Base-by-base conservation (phyloP, 2,888 invertebrate species). In the Sipha maydis region DNA sequence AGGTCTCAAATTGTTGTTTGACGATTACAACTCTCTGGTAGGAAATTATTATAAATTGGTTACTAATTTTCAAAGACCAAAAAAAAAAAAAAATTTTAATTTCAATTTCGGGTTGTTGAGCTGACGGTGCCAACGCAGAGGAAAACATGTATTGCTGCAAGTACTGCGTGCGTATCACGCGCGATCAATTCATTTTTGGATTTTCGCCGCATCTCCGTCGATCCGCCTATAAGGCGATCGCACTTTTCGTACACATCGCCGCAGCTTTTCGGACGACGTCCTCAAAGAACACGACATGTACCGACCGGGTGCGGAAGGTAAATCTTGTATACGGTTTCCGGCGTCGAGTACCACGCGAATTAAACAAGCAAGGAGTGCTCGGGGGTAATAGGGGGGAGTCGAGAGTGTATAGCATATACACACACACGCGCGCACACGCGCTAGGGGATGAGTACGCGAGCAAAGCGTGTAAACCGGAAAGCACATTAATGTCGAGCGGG, bases 401-500 rank as follows among this genome's bases (percentile, higher is more conserved):
- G 28, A 28, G 71, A 9, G 11, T 61, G 25, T 61, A 67, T 28
- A 67, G n/a, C 11, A 28, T 61, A 5, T 56, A 56, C 11, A 61
- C 19, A 61, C 61, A 61, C 61, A 21, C 61, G 21, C 21, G 2
- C 67, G 7, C 67, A 11, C 14, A 48, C 48, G 14, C 48, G 14
- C 48, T 61, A 19, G 61, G 61, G 61, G 61, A 21, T 25, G 61
- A 61, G 61, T 28, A 28, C 11, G 31, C 28, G 11, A 14, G n/a
- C 11, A 28, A n/a, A 67, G 76, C 85, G 84, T 77, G 85, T 86
- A 86, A 86, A 82, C 88, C 88, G 75, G 88, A 82, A 88, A 88
- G 88, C 75, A 75, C 88, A 88, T 88, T 80, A 88, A 82, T 82
- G 80, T 88, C 88, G 88, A 67, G 8, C 88, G 88, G 86, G 88